Base-by-base conservation (phyloP, 2,113 vertebrate genomes). In the Anolis carolinensis region DNA sequence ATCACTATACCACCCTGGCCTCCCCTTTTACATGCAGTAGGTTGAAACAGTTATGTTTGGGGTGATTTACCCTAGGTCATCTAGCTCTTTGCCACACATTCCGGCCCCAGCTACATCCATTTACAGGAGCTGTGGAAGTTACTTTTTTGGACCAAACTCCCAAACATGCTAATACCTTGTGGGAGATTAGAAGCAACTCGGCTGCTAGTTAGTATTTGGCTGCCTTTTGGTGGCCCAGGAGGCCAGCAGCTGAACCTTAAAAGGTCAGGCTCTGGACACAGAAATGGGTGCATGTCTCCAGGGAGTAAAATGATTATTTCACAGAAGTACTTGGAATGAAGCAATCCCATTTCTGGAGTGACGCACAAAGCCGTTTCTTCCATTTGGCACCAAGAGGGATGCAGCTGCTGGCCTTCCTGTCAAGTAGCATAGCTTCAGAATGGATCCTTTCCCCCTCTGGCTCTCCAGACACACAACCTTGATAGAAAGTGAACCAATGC, bases 391-490 rank as follows among this genome's bases (percentile, higher is more conserved):
- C 63, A 44, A 7, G 36, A 84, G 62, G 87, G 80, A 75, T 85
- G 89, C 91, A 95, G 93, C 90, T 94, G 88, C 88, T 71, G 79
- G 5, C 72, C 83, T 85, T 84, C 87, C 86, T 95, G 92, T 92
- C 10, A 34, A 89, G 59, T 52, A 32, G 18, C 23, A 73, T 80
- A 84, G 86, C 79, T 0, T 14, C 0, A 83, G 85, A 67, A 0
- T 81, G 67, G 67, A 85, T 92, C 78, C 76, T 79, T 86, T 86
- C 76, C 34, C 23, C 86, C 89, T 84, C 73, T 73, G 83, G 83
- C 83, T 0, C 0, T 83, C 32, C 75, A 81, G 7, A 65, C 63
- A 65, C 65, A 81, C 7, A 25, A 36, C 81, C 82, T 85, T 20
- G 14, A 68, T 81, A 85, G 83, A 84, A 81, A 82, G 71, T 75